These are phyloP conservation scores for Eucera pruinosa DNA, from an alignment of 2,888 invertebrate genomes.

Conservation along the genomic window DNA sequence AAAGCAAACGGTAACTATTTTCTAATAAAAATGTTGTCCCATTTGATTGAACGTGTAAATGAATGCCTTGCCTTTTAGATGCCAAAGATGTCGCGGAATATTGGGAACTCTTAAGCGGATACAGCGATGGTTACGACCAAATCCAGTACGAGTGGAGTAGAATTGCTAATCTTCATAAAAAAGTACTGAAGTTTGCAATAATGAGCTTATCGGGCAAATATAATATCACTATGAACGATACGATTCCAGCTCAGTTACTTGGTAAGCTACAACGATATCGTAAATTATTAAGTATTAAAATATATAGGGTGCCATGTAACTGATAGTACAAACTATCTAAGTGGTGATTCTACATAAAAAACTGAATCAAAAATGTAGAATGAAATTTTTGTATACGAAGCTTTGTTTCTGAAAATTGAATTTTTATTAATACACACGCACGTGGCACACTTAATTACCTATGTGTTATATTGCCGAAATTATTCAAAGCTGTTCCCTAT, in stretches of 20 bases:
- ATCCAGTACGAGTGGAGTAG: conserved; percentile 70
- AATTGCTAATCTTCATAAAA: conserved; percentile 71
- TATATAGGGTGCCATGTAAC: too few relatives aligned
- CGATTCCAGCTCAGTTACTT: conserved; percentile 76
- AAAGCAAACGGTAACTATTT: conserved; percentile 75
- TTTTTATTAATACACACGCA: too few relatives aligned
- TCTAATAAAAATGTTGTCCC: too few relatives aligned
- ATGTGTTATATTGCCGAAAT: too few relatives aligned
- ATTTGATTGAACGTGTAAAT: conserved; percentile 2
- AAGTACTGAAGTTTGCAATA: conserved; percentile 71
- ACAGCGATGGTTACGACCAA: conserved; percentile 72
- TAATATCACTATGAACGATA: conserved; percentile 63
- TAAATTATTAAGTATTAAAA: too few relatives aligned
- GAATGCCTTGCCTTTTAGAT: conserved; percentile 58
- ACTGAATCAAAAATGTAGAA: too few relatives aligned
- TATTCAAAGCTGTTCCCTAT: too few relatives aligned
- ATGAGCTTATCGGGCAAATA: conserved; percentile 73
- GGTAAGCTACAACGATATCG: conserved; percentile 65
- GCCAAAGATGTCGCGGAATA: conserved; percentile 69
- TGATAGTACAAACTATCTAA: too few relatives aligned
- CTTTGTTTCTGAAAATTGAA: too few relatives aligned
- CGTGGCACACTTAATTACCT: too few relatives aligned
- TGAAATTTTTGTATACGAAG: too few relatives aligned
- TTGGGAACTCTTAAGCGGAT: conserved; percentile 79
- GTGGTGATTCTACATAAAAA: too few relatives aligned